A percentile compares a stretch with the other conserved stretches of the same genome.
phyloP scores from a whole-genome alignment of 2,113 vertebrate genomes.

The Periophthalmodon schlosseri region DNA sequence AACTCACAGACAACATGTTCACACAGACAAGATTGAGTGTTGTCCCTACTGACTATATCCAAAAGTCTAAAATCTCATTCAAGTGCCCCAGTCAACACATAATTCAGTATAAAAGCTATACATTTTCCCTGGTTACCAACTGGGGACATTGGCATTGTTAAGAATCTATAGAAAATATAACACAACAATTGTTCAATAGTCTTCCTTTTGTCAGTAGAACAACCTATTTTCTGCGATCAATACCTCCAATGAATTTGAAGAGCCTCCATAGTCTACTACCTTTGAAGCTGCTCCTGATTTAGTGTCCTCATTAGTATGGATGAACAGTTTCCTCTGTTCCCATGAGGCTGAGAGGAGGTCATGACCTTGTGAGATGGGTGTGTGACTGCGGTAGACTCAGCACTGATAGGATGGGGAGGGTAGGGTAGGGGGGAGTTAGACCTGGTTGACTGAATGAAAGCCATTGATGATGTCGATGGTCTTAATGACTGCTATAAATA shows the following conservation, averaged over 20 bases:
- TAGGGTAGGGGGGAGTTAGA: conserved; percentile 6
- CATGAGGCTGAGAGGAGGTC: conserved; percentile 58
- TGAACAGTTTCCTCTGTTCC: conserved; percentile 56
- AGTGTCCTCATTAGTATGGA: conserved; percentile 56
- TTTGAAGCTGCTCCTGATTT: conserved; percentile 32
- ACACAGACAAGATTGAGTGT: too few species aligned
- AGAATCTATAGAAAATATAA: too few species aligned
- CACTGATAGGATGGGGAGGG: not conserved
- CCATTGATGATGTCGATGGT: conserved; percentile 50
- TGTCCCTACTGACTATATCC: too few species aligned
- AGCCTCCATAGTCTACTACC: conserved; percentile 6
- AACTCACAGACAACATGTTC: not conserved
- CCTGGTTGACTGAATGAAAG: conserved; percentile 50
- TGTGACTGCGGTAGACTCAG: conserved; percentile 9
- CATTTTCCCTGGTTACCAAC: too few species aligned
- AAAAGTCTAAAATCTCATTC: too few species aligned
- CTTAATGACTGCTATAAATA: conserved; percentile 60
- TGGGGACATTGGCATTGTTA: too few species aligned
- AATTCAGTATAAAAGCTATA: too few species aligned
- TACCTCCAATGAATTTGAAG: conserved; percentile 3
- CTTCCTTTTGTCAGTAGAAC: not conserved
- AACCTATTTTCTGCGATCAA: conserved; percentile 37
- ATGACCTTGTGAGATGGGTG: conserved; percentile 24
- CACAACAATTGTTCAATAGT: too few species aligned
- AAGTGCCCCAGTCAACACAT: too few species aligned